These are phyloP conservation scores for Selenia dentaria DNA, from an alignment of 2,888 invertebrate genomes.

Conservation along the genomic window DNA sequence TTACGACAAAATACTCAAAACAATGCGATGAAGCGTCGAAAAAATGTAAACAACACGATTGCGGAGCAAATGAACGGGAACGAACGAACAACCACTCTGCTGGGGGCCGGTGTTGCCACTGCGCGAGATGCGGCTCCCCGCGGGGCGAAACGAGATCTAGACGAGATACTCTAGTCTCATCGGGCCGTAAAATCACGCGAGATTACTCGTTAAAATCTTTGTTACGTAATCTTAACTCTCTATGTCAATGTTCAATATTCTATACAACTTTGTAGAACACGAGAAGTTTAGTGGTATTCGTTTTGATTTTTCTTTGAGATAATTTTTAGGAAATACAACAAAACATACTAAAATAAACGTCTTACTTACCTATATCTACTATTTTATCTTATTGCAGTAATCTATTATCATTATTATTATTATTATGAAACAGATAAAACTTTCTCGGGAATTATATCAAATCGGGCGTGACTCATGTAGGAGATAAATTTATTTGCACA, in stretches of 20 bases:
- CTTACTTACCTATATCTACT: too few relatives aligned
- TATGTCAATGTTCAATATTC: slow-evolving; percentile 30
- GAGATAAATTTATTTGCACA: too few relatives aligned
- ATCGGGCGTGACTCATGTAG: too few relatives aligned
- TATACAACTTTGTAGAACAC: slow-evolving; percentile 14
- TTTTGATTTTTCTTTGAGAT: too few relatives aligned
- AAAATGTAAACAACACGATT: slow-evolving; percentile 75
- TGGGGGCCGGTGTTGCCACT: slow-evolving; percentile 78
- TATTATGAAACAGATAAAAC: too few relatives aligned
- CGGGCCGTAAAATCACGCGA: slow-evolving; percentile 48
- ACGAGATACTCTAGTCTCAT: slow-evolving; percentile 44
- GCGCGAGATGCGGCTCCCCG: slow-evolving; percentile 43
- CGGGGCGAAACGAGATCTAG: slow-evolving; percentile 52
- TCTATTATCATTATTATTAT: too few relatives aligned
- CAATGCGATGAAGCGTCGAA: slow-evolving; percentile 60
- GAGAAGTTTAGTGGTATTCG: too few relatives aligned
- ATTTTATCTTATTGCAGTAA: too few relatives aligned
- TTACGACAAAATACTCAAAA: slow-evolving; percentile 43
- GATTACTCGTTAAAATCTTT: slow-evolving; percentile 39
- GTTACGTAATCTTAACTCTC: slow-evolving; percentile 48
- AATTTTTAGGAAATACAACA: too few relatives aligned
- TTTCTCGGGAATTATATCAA: too few relatives aligned
- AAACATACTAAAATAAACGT: too few relatives aligned
- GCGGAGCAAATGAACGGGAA: slow-evolving; percentile 44
- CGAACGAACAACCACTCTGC: slow-evolving; percentile 67